Base-by-base conservation (phyloP, 2,797 vertebrate species). In the Phrynocephalus guinanensis region DNA sequence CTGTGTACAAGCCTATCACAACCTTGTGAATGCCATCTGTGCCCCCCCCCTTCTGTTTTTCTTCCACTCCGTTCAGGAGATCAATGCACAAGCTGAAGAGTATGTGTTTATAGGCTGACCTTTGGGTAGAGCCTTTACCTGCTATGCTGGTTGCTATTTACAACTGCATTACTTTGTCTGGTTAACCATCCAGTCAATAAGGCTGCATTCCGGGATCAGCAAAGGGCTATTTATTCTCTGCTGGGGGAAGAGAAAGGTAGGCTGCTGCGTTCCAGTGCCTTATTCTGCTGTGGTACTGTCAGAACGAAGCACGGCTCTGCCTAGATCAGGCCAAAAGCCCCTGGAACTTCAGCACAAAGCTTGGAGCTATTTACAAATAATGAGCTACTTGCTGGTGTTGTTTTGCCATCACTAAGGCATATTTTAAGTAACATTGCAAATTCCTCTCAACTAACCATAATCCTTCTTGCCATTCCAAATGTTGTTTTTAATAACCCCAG, bases 81-180 rank as follows among this genome's bases (percentile, higher is more conserved):
- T 86, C 79, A 48, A 81, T 81, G 20, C 26, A 20, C 18, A n/a
- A 70, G 38, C 50, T 30, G 63, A 20, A 68, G 63, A 52, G 9
- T 48, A n/a, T 6, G 26, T 60, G 44, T n/a, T 60, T 80, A 86
- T 72, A 80, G 10, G 30, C 44, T 80, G 68, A 72, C 85, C 85
- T 86, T 86, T 63, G 48, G 24, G 30, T 22, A 72, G 50, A 63
- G 60, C 50, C 85, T 72, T 86, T 86, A 72, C 77, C 50, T 71
- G 67, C 78, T 72, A n/a, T 72, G 85, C 50, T 71, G 72, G 68
- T 73, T 86, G 85, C 85, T 86, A 80, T 86, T 86, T 80, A 79
- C 77, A 63, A 44, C 33, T 13, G n/a, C 66, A 70, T 33, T 67
- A 52, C 63, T 72, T 73, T 81, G 72, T 48, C 24, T 26, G 20